Evolutionary conservation across 1,140 invertebrate species (phyloP), one percentile per base, ranked within the genome.

Genomic region (Phymorhynchus buccinoides): DNA sequence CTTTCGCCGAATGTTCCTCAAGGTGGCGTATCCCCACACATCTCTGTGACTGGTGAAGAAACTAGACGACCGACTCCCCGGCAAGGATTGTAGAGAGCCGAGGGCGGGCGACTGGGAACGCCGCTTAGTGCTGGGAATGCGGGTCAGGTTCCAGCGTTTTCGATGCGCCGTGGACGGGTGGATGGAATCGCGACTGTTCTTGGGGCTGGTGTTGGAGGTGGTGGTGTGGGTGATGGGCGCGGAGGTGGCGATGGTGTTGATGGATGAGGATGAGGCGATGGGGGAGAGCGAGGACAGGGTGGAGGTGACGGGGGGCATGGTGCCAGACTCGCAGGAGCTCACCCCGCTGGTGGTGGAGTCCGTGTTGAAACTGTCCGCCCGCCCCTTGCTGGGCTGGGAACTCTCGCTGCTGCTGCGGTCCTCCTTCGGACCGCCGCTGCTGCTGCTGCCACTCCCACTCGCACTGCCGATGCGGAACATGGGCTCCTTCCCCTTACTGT

Each of bases 1-100:
- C 90, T 95, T 94, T n/a, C 95, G 94, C 86, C 96, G 95, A 39
- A 97, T 93, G 62, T 95, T 95, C 89, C 96, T 94, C 73, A 98
- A 92, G 32, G 96, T 96, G n/a, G 96, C 96, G 91, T 97, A 97
- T 42, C 97, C 97, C 62, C 96, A 94, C 86, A 96, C 91, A 89
- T 94, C 93, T 52, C 92, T 78, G 32, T 91, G 86, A 73, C 91
- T 92, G 12, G 93, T 93, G 87, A 84, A 88, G 16, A 83, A 37
- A 32, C 37, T 48, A 3, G 44, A 30, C 1, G 85, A 73, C 35
- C 32, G 84, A 12, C 75, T 85, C 35, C 42, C 78, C 22, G 48
- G 86, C 73, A 84, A 41, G 0, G 73, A 84, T 56, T 68, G 68
- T 42, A 56, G 44, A 48, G 66, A 85, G 30, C 48, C 85, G 3